Evolutionary conservation across 2,888 invertebrate genomes (phyloP), one percentile per base, ranked within the genome.

Genomic region (Fabriciana adippe): DNA sequence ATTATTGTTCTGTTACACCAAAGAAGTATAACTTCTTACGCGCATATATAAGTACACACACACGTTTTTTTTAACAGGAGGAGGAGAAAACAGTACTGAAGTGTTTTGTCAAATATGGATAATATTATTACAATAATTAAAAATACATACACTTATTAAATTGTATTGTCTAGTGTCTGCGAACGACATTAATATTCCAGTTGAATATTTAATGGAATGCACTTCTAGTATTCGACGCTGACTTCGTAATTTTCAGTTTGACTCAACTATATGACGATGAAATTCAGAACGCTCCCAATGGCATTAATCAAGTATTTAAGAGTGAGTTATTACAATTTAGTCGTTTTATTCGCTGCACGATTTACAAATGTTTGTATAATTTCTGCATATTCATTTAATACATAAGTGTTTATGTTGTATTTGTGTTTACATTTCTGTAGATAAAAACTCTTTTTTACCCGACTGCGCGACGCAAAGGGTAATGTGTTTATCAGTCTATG

Each of bases 151-250:
- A 0, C 14, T 31, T 59, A 18, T 26, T 21, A 64, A 45, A 59
- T 59, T 56, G 21, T 56, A 21, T 21, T 18, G 68, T 66, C 69
- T 69, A 13, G 31, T 64, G 72, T 70, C 72, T 71, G 67, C 70
- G 13, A 35, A n/a, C 6, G 14, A 57, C 61, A 64, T 67, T 71
- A 72, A 74, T 66, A 65, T 69, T 67, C 53, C 62, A 67, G 68
- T 71, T 71, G 75, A 75, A 76, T 74, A 75, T 73, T 71, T 72
- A 73, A 75, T 70, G 71, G 66, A 72, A 74, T 75, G 75, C 73
- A 72, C 66, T 74, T 69, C 70, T 66, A 67, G 66, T 70, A 69
- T 72, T 74, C 57, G 72, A 67, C 60, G 70, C 74, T 69, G 75
- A 75, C 74, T 72, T 70, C 68, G 75, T 70, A 74, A 75, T 75